A percentile compares a stretch with the other conserved stretches of the same genome.
Evolutionary conservation across 2,888 invertebrate species (phyloP).

Genomic region (Agrotis segetum): DNA sequence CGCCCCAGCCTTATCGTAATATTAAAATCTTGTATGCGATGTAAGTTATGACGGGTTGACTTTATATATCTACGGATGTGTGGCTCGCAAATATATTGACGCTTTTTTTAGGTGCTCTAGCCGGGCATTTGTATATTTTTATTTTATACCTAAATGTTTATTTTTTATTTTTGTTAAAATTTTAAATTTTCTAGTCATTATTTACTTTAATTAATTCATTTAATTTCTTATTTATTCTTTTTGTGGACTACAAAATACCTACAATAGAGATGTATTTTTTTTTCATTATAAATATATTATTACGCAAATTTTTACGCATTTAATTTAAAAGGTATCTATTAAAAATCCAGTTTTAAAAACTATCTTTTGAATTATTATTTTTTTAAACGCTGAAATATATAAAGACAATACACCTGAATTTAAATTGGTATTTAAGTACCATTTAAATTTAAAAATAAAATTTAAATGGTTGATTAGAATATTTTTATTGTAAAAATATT

Average conservation of each 20-base stretch:
- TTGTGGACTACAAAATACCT: no score
- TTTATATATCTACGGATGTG: conserved; percentile 72
- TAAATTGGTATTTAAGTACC: neutral
- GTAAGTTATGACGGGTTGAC: conserved; percentile 76
- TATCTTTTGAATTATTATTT: neutral
- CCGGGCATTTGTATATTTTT: conserved; percentile 8
- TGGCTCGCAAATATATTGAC: conserved; percentile 67
- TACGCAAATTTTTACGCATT: neutral
- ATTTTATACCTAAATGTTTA: conserved; percentile 5
- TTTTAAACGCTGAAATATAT: neutral
- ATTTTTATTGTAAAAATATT: conserved; percentile 7
- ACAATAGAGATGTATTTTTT: no score
- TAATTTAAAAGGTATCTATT: no score
- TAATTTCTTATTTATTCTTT: no score
- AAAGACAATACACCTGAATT: conserved; percentile 6
- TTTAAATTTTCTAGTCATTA: neutral
- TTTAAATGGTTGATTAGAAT: neutral
- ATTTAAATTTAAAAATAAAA: neutral
- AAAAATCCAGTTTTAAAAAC: neutral
- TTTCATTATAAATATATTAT: no score
- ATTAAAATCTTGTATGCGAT: conserved; percentile 85
- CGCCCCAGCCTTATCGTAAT: conserved; percentile 82
- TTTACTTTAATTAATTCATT: no score
- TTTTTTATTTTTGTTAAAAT: neutral
- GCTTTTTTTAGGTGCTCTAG: conserved; percentile 44